Conservation (phyloP, 2,888 invertebrate genomes). For the Nyleta sp. region DNA sequence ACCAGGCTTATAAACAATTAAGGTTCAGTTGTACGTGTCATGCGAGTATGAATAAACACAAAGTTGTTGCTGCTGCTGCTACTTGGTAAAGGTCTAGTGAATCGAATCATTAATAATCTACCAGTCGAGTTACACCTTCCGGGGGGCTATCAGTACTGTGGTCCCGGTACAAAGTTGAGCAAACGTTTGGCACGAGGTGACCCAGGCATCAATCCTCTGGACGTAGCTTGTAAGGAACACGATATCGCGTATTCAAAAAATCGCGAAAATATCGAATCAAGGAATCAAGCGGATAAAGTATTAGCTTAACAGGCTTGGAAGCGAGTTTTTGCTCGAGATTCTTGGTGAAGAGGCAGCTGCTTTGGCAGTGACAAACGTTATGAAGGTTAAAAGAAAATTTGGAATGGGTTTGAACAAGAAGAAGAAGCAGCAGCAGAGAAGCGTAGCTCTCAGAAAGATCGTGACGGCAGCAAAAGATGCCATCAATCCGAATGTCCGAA, state of each 20-base stretch:
- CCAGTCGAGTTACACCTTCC: constrained; percentile 64
- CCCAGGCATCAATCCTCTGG: constrained; percentile 69
- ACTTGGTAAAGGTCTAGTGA: constrained; percentile 1
- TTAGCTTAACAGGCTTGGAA: constrained; percentile 6
- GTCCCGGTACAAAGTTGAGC: too few relatives aligned
- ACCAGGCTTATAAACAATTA: too few relatives aligned
- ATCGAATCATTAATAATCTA: constrained; percentile 48
- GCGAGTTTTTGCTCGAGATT: constrained; percentile 4
- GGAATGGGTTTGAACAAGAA: constrained; percentile 22
- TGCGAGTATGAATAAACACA: too few relatives aligned
- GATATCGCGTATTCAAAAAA: too few relatives aligned
- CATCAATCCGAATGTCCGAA: background rate
- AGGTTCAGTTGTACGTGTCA: background rate
- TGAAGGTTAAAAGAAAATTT: too few relatives aligned
- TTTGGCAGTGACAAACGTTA: too few relatives aligned
- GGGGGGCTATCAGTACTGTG: constrained; percentile 26
- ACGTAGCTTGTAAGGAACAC: constrained; percentile 68
- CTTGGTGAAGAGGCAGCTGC: constrained; percentile 19
- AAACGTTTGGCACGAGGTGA: constrained; percentile 68
- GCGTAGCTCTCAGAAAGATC: background rate
- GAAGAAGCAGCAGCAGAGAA: background rate
- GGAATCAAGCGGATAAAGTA: background rate
- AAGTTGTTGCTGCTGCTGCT: too few relatives aligned
- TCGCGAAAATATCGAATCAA: constrained; percentile 43
- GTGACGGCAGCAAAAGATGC: background rate